Evolutionary conservation across 2,797 vertebrate species (phyloP), one percentile per base, ranked within the genome.

Genomic region (Kryptopterus vitreolus): DNA sequence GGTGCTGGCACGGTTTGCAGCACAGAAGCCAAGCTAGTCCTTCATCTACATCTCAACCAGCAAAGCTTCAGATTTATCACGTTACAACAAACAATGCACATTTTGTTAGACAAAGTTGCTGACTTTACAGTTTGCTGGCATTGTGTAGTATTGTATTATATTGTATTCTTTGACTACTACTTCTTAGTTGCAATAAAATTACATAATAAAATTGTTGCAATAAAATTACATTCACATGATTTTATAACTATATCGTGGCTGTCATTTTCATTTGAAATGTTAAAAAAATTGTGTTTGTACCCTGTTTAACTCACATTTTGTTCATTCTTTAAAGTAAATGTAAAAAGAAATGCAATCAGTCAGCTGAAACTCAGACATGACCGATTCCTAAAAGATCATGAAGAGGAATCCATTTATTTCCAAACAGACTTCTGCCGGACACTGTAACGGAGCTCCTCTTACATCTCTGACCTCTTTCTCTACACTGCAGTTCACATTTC

Each of bases 401-500:
- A 83, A 15, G 62, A 48, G 13, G 65, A 73, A 77, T 77, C 58
- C 3, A 22, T 24, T 20, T 70, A 57, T 75, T 33, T 18, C 31
- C 38, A 57, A 31, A 84, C 22, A 53, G 74, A 52, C 75, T 29
- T 82, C 35, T 63, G 38, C 52, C 59, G 50, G 35, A 63, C 61
- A 12, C 22, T 66, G 48, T 70, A 84, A 86, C 48, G 26, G 73
- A 83, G 76, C 68, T 65, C 72, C 38, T 82, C 79, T 48, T 61
- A 61, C 65, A 59, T 76, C 70, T 50, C 62, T 78, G 70, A 79
- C 79, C 80, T 65, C 29, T 82, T 53, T 75, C 71, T 65, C 81
- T 68, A 79, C 52, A 38, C 79, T 83, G 68, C 77, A 81, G 85
- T 70, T 86, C 77, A 83, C 79, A 52, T 82, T 87, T 82, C 81